phyloP scores from a whole-genome alignment of 37 sponge, comb jelly and placozoan genomes.

The Aphrocallistes beatrix region DNA sequence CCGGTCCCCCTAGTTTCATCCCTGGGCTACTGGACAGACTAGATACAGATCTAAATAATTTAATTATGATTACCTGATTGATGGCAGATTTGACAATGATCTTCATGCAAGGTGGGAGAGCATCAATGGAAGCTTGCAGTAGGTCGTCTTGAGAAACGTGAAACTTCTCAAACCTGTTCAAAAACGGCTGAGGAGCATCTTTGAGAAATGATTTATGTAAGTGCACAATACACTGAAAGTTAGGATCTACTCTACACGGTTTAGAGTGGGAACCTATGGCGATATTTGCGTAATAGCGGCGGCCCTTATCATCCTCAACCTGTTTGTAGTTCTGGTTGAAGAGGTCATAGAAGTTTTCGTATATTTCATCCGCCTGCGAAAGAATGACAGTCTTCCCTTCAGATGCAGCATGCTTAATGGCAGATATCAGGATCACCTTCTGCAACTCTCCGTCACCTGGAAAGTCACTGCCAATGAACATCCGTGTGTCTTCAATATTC shows the following conservation, averaged over 20 bases:
- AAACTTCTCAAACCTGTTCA: constrained; percentile 29
- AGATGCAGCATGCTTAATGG: constrained; percentile 27
- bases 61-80: constrained; percentile 36
- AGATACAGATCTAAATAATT: no score
- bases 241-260: constrained; percentile 28
- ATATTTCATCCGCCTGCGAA: constrained; percentile 23
- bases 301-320: constrained; percentile 24
- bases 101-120: constrained; percentile 52
- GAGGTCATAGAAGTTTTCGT: constrained; percentile 29
- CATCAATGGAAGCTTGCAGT: constrained; percentile 40
- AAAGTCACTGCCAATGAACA: constrained; percentile 27
- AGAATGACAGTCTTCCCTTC: constrained; percentile 27
- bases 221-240: constrained; percentile 29
- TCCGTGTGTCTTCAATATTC: constrained; percentile 18
- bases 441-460: constrained; percentile 27
- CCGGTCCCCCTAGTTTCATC: no score
- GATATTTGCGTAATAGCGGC: constrained; percentile 28
- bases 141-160: constrained; percentile 34
- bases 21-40: no score
- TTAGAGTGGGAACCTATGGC: constrained; percentile 32
- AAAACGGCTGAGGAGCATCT: constrained; percentile 24
- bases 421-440: constrained; percentile 21
- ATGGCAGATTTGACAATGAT: constrained; percentile 28
- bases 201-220: not conserved
- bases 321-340: constrained; percentile 26